Percentiles rank a stretch among this genome's conserved stretches.
Evolutionary conservation across 2,888 invertebrate genomes (phyloP).

Genomic region (Serripes groenlandicus): DNA sequence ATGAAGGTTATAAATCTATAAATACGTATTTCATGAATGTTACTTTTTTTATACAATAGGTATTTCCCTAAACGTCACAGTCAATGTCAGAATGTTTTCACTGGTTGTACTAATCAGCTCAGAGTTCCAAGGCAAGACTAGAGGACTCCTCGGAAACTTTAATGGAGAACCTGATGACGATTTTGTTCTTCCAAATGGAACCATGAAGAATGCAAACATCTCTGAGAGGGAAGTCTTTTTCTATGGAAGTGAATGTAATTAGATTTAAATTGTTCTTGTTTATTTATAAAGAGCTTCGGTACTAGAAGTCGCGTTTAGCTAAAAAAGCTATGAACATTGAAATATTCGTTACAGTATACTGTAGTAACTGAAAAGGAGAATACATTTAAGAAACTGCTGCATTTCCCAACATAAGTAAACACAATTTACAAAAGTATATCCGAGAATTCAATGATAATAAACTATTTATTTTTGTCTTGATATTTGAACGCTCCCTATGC

Average conservation of each 20-base stretch:
- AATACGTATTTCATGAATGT: too few species aligned
- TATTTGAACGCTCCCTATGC: too few species aligned
- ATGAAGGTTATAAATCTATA: too few species aligned
- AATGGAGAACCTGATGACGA: slow-evolving; percentile 75
- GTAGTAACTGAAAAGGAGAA: neutral
- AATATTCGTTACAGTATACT: neutral
- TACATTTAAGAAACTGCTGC: neutral
- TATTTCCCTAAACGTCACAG: slow-evolving; percentile 36
- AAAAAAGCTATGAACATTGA: neutral
- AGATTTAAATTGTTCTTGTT: too few species aligned
- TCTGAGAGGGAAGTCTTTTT: slow-evolving; percentile 32
- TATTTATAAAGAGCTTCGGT: too few species aligned
- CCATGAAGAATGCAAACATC: neutral
- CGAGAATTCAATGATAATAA: too few species aligned
- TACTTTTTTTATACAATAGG: too few species aligned
- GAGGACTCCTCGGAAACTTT: slow-evolving; percentile 78
- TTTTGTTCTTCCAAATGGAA: slow-evolving; percentile 50
- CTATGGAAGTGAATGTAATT: slow-evolving; percentile 38
- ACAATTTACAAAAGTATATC: too few species aligned
- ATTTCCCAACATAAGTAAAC: neutral
- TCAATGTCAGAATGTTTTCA: slow-evolving; percentile 51
- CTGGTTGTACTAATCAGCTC: slow-evolving; percentile 61
- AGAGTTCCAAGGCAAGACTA: slow-evolving; percentile 64
- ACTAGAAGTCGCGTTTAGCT: neutral
- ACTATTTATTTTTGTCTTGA: too few species aligned